These are phyloP conservation scores for Eospalax fontanierii DNA, from an alignment of 2,797 vertebrate species.

Conservation along the genomic window DNA sequence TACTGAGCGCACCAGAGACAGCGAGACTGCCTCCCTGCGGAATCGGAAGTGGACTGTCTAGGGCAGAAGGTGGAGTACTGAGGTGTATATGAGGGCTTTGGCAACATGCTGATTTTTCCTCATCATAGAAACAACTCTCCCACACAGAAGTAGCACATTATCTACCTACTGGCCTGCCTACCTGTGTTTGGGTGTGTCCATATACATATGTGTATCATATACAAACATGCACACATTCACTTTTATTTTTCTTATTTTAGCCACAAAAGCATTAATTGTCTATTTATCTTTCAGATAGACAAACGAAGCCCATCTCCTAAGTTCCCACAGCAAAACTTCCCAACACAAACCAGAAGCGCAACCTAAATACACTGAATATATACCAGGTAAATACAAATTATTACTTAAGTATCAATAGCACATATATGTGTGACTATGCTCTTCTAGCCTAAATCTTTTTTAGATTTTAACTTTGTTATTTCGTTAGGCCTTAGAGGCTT, in stretches of 20 bases:
- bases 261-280: neutral
- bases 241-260: constrained; percentile 4
- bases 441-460: neutral
- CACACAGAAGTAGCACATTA: neutral
- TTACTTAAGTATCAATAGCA: neutral
- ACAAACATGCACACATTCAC: neutral
- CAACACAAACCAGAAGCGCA: neutral
- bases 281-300: neutral
- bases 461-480: neutral
- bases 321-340: neutral
- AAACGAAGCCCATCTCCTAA: neutral
- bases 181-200: neutral
- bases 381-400: neutral
- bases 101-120: neutral
- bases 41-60: neutral
- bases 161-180: neutral
- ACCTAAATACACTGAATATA: neutral
- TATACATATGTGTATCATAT: neutral
- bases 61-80: neutral
- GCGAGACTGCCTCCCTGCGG: neutral
- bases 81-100: too few species aligned
- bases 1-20: neutral
- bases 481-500: neutral
- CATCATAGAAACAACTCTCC: neutral
- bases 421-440: neutral